Evolutionary conservation across 2,797 vertebrate species (phyloP).

Genomic region (Dermochelys coriacea): DNA sequence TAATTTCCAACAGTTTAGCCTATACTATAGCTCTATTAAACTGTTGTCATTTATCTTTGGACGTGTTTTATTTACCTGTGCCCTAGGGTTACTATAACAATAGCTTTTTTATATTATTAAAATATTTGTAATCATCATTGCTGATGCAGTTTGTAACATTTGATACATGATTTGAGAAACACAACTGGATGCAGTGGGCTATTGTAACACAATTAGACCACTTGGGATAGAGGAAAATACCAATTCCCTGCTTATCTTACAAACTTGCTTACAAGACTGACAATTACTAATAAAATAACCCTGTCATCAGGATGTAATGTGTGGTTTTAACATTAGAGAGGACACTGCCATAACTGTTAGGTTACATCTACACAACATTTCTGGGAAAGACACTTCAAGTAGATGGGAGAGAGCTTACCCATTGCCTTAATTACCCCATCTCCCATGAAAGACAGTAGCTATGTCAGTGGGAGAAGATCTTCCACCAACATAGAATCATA

Average conservation of each 20-base stretch:
- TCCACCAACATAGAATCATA: no score
- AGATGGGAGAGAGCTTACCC: background rate
- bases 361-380: background rate
- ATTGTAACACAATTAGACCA: background rate
- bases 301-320: background rate
- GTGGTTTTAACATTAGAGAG: background rate
- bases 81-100: conserved; percentile 9
- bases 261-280: conserved; percentile 2
- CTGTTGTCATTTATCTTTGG: conserved; percentile 29
- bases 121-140: conserved; percentile 1
- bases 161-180: conserved; percentile 7
- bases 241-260: background rate
- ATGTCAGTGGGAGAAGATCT: background rate
- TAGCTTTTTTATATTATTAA: background rate
- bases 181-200: background rate
- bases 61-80: conserved; percentile 20
- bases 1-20: conserved; percentile 62
- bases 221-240: background rate
- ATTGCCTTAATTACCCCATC: background rate
- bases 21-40: conserved; percentile 35
- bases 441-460: background rate
- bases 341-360: background rate
- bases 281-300: background rate
- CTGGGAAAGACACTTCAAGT: background rate
- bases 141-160: background rate